Evolutionary conservation across 2,113 vertebrate genomes (phyloP).

Genomic region (Nyctereutes procyonoides): DNA sequence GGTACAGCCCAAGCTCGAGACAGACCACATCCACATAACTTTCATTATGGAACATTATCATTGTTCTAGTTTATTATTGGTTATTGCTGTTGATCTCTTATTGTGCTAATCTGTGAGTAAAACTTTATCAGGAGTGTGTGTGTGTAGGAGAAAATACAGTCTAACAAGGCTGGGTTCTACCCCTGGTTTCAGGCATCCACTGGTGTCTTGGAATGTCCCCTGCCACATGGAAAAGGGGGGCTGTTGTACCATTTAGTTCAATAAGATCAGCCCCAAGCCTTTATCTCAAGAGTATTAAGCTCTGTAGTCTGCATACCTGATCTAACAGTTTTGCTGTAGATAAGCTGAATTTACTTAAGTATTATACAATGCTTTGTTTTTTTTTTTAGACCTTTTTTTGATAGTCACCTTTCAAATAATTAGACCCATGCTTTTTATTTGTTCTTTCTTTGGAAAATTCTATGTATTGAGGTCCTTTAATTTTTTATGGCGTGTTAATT

Average conservation of each 20-base stretch:
- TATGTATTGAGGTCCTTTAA: neutral
- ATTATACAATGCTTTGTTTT: neutral
- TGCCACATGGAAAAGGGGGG: neutral
- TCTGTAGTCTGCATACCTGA: neutral
- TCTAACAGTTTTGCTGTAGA: neutral
- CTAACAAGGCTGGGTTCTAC: neutral
- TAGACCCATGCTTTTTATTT: neutral
- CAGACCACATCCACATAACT: neutral
- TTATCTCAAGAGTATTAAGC: neutral
- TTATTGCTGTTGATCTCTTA: neutral
- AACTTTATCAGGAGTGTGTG: neutral
- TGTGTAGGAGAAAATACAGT: neutral
- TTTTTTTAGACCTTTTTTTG: neutral
- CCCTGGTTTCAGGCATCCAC: neutral
- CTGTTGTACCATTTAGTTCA: neutral
- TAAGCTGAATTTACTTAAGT: neutral
- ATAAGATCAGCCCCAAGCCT: neutral
- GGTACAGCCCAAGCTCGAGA: neutral
- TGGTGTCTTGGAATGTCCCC: neutral
- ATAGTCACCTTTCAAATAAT: neutral
- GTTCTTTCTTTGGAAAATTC: conserved; percentile 6
- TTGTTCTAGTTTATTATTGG: neutral
- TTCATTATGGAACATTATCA: neutral
- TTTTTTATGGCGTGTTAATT: neutral
- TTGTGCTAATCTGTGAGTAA: neutral